Evolutionary conservation across 2,888 invertebrate species (phyloP).

Genomic region (Abrostola tripartita): DNA sequence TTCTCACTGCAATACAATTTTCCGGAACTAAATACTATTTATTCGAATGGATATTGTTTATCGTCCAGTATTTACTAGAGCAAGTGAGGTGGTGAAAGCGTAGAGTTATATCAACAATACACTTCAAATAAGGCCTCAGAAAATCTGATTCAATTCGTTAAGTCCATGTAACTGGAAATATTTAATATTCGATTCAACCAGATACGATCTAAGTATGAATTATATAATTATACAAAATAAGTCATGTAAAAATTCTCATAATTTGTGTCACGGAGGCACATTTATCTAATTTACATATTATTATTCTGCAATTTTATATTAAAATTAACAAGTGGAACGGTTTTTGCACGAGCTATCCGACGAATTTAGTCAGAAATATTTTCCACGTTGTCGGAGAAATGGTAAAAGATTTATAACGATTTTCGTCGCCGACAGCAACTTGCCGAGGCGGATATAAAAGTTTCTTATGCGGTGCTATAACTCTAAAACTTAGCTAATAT

Average conservation of each 20-base stretch:
- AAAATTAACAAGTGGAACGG: constrained; percentile 65
- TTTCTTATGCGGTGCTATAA: constrained; percentile 70
- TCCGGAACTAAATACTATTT: neutral
- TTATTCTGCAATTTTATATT: constrained; percentile 57
- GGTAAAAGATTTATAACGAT: constrained; percentile 75
- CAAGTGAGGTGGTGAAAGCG: constrained; percentile 15
- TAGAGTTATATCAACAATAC: constrained; percentile 8
- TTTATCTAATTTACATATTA: constrained; percentile 54
- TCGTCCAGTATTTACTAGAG: constrained; percentile 12
- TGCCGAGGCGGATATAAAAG: constrained; percentile 68
- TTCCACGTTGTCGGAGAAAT: constrained; percentile 65
- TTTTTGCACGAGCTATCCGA: constrained; percentile 57
- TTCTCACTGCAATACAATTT: neutral
- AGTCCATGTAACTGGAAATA: neutral
- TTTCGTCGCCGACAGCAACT: constrained; percentile 70
- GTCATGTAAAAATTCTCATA: neutral
- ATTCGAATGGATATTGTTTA: constrained; percentile 1
- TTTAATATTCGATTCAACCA: neutral
- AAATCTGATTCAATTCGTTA: neutral
- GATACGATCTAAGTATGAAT: too few species aligned
- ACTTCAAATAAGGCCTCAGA: constrained; percentile 2
- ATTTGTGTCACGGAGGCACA: constrained; percentile 25
- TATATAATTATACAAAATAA: too few species aligned
- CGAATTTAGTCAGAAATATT: constrained; percentile 65
- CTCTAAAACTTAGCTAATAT: constrained; percentile 76